Percentiles rank a stretch among this genome's conserved stretches.
These are phyloP conservation scores for Mugil cephalus DNA, from an alignment of 2,113 vertebrate genomes.

Conservation along the genomic window DNA sequence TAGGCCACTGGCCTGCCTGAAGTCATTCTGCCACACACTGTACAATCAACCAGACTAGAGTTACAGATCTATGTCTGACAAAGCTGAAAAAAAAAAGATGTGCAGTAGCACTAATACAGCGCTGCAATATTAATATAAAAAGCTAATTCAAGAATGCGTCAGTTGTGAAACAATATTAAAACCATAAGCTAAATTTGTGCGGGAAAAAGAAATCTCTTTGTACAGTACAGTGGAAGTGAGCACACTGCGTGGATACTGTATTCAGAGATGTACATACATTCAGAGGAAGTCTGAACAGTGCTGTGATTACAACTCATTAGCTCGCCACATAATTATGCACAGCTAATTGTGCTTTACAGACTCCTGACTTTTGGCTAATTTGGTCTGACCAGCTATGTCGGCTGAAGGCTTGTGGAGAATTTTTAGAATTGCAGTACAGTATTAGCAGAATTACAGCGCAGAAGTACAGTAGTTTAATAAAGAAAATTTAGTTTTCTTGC, in stretches of 20 bases:
- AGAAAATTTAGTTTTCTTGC: too few species aligned
- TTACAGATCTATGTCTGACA: constrained; percentile 26
- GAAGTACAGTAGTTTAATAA: neutral
- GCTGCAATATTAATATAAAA: neutral
- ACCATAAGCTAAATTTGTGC: neutral
- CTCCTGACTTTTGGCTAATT: constrained; percentile 12
- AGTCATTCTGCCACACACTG: constrained; percentile 51
- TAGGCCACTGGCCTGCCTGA: constrained; percentile 45
- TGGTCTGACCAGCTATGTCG: constrained; percentile 6
- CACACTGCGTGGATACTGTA: neutral
- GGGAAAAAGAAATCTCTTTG: neutral
- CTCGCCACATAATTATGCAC: constrained; percentile 13
- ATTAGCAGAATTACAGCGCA: too few species aligned
- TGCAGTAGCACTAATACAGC: neutral
- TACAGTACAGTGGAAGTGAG: neutral
- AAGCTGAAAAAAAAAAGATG: constrained; percentile 7
- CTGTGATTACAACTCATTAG: constrained; percentile 28
- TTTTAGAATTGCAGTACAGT: neutral
- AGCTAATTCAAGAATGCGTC: neutral
- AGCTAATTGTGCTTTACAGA: constrained; percentile 25
- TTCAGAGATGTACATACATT: neutral
- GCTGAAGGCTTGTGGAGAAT: neutral
- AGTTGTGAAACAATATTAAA: neutral
- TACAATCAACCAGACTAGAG: constrained; percentile 34
- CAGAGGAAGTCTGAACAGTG: neutral